These are phyloP conservation scores for Lottia scabra DNA, from an alignment of 2,888 invertebrate genomes.

Conservation along the genomic window DNA sequence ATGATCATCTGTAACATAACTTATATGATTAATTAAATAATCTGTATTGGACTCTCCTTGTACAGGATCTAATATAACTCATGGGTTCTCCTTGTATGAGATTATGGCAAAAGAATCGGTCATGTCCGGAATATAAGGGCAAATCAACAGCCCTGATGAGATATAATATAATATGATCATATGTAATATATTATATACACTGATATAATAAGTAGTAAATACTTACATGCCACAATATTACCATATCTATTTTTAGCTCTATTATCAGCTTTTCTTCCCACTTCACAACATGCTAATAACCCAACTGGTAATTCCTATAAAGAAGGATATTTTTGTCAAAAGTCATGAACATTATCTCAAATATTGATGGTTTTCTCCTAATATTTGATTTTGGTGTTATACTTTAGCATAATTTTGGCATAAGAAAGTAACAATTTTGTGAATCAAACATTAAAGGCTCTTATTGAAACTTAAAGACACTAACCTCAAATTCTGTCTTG, in stretches of 20 bases:
- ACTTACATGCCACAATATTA: constrained; percentile 67
- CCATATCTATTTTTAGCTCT: constrained; percentile 67
- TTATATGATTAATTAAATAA: constrained; percentile 59
- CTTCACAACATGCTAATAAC: constrained; percentile 56
- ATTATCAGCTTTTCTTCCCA: constrained; percentile 63
- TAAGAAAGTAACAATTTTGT: too few relatives aligned
- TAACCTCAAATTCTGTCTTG: constrained; percentile 58
- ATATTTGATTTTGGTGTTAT: background rate
- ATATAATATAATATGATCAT: constrained; percentile 61
- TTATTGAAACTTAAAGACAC: background rate
- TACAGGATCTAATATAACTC: constrained; percentile 54
- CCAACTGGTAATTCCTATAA: constrained; percentile 63
- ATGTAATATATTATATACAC: constrained; percentile 33
- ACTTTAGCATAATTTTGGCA: background rate
- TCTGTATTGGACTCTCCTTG: constrained; percentile 55
- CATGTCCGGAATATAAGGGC: too few relatives aligned
- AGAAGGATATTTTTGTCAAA: background rate
- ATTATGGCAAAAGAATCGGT: too few relatives aligned
- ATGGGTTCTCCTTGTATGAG: constrained; percentile 49
- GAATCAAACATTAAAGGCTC: too few relatives aligned
- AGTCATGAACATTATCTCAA: background rate
- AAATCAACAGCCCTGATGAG: constrained; percentile 48
- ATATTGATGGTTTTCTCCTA: too few relatives aligned
- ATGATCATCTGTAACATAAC: constrained; percentile 61
- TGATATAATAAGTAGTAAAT: background rate